Evolutionary conservation across 2,113 vertebrate species (phyloP).

Genomic region (Tragelaphus buxtoni): DNA sequence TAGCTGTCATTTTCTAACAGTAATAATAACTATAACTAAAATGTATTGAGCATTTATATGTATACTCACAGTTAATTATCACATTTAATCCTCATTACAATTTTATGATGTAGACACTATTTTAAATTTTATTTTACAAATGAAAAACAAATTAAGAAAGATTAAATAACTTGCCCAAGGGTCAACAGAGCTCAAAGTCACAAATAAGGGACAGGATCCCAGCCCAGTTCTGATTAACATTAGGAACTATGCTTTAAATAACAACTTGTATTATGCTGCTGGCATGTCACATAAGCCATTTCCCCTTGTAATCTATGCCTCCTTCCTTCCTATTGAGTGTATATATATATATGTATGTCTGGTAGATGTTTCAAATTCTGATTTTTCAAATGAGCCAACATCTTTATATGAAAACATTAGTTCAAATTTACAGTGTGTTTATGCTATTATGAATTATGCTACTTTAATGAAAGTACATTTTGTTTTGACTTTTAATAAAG

Average conservation of each 20-base stretch:
- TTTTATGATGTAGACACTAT: not conserved
- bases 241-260: not conserved
- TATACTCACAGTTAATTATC: not conserved
- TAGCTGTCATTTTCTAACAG: not conserved
- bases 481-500: not conserved
- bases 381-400: not conserved
- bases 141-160: constrained; percentile 20
- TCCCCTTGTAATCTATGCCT: not conserved
- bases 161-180: not conserved
- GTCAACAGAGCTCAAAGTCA: not conserved
- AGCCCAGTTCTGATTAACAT: not conserved
- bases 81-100: not conserved
- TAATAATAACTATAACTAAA: not conserved
- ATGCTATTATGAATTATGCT: not conserved
- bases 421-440: not conserved
- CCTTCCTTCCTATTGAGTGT: not conserved
- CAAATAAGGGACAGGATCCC: not conserved
- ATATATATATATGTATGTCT: not conserved
- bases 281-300: not conserved
- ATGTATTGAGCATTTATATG: not conserved
- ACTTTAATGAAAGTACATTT: not conserved
- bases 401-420: not conserved
- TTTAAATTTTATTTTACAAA: not conserved
- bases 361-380: not conserved
- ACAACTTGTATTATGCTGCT: not conserved